Evolutionary conservation across 1,140 invertebrate species (phyloP), one percentile per base, ranked within the genome.

Genomic region (Acyrthosiphon pisum): DNA sequence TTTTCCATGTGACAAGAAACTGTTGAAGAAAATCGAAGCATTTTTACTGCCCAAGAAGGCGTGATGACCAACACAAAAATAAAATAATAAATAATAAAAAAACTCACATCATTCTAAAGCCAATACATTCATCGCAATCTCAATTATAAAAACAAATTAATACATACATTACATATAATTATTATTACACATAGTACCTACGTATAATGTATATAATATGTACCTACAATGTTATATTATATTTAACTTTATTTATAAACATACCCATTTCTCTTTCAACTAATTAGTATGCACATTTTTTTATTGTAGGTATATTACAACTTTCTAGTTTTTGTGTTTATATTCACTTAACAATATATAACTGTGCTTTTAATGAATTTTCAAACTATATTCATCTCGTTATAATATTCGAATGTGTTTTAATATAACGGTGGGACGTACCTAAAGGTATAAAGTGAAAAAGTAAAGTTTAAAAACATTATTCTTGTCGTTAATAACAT

Each of bases 251-350:
- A 76, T n/a, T 68, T n/a, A n/a, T 76, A 20, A 76, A 76, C 60
- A 76, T 76, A n/a, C 30, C 60, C 14, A 18, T 76, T 76, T 76
- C 30, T 76, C n/a, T 76, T 76, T 76, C 30, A 76, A 76, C n/a
- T 35, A 76, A 76, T 76, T 76, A 76, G 30, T n/a, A 76, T 76
- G 60, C 60, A 76, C 60, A 76, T n/a, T 76, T 68, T n/a, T 76
- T 76, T 20, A 30, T 76, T n/a, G 60, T 14, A 20, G 48, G 48
- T 53, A 41, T 41, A 41, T 41, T n/a, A 76, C 14, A 76, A 76
- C 60, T 76, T 76, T 76, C 60, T 76, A 76, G n/a, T n/a, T n/a
- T 6, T 18, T n/a, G 30, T 20, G 14, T 76, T 76, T 30, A 50
- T 50, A 50, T 50, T 50, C 48, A 50, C 48, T 50, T 18, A 53